Base-by-base conservation (phyloP, 2,113 vertebrate genomes). In the Carassius gibelio region DNA sequence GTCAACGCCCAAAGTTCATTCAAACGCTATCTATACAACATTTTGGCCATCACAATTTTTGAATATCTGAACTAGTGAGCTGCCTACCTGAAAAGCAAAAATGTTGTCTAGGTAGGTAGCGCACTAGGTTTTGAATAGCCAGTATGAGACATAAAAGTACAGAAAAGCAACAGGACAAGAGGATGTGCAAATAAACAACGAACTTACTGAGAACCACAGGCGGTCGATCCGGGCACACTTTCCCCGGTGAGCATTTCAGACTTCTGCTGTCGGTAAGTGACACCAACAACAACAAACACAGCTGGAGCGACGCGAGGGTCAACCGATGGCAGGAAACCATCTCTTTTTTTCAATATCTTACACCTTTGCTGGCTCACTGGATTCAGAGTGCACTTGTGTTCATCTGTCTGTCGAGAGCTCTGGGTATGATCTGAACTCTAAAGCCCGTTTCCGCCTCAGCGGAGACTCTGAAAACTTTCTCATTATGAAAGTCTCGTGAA, bases 141-240 rank as follows among this genome's bases (percentile, higher is more conserved):
- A 30, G 30, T 30, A 30, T 30, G 30, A 30, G 30, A 30, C 30
- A 30, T 1, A 30, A 30, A 30, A 19, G 26, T 34, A 11, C 48
- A 76, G 26, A 52, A 19, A 68, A 17, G 38, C 79, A 62, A 61
- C 36, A 80, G 55, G 59, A 52, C 26, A 2, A 42, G 19, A 30
- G n/a, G 21, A 30, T 77, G 8, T 52, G 10, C 9, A 19, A 34
- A 38, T 13, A 30, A 8, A 80, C 26, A 8, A 80, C 26, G 4
- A 14, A 94, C 95, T 94, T 89, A 95, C 95, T 91, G 59, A 95
- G 91, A 30, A 95, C 92, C n/a, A 95, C 95, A 2, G 95, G 95
- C 3, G 94, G 93, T 90, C 89, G 89, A 0, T 84, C 36, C 8
- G 89, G 21, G 84, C 93, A 90, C 0, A 77, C n/a, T 45, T 87